phyloP scores from a whole-genome alignment of 2,888 invertebrate genomes.

The Invenusta paracnida region DNA sequence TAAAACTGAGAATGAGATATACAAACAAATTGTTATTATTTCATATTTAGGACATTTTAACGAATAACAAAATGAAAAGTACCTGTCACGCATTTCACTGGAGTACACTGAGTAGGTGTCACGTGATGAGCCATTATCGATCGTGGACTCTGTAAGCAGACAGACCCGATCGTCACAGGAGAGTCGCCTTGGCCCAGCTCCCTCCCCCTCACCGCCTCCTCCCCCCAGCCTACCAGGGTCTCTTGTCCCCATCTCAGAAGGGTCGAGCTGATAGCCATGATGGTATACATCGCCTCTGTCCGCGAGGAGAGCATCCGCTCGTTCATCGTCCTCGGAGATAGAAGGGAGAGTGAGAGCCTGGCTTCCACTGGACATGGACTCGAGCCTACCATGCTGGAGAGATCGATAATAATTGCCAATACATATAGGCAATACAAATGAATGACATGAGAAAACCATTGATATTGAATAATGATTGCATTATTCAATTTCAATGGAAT shows the following conservation, averaged over 20 bases:
- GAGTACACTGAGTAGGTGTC: background rate
- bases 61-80: too few species aligned
- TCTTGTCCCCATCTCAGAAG: background rate
- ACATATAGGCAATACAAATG: too few species aligned
- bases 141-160: background rate
- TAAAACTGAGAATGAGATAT: too few species aligned
- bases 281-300: background rate
- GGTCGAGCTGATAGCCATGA: background rate
- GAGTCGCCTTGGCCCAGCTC: background rate
- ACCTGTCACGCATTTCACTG: background rate
- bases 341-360: slow-evolving; percentile 80
- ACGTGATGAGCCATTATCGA: background rate
- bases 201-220: background rate
- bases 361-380: slow-evolving; percentile 63
- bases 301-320: slow-evolving; percentile 43
- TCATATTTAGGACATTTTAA: too few species aligned
- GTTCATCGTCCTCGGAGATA: slow-evolving; percentile 84
- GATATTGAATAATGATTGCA: too few species aligned
- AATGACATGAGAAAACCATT: too few species aligned
- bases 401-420: too few species aligned
- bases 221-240: background rate
- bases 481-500: too few species aligned
- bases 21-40: too few species aligned
- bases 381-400: background rate
- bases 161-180: background rate